Evolutionary conservation across 2,888 invertebrate genomes (phyloP), one percentile per base, ranked within the genome.

Genomic region (Cryptocheilus praepositus): DNA sequence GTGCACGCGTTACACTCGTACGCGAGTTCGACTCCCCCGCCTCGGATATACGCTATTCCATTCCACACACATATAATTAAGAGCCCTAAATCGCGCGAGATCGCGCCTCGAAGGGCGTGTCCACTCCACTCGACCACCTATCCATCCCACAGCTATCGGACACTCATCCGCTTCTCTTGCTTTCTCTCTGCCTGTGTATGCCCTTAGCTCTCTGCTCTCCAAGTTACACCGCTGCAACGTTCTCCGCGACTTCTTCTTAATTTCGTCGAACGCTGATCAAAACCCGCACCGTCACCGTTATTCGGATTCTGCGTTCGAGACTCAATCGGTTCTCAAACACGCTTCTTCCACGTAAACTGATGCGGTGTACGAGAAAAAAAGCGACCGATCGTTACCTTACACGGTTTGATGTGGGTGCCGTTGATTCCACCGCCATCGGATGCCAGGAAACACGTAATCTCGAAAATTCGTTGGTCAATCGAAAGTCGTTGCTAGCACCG

Each of bases 51-150:
- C 77, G 74, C 70, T 77, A 76, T 78, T 80, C 79, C 80, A 73
- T 80, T 81, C 72, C 83, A 74, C 81, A 80, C 84, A 84, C 83
- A 77, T 86, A 83, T 87, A 86, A 86, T 86, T 87, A 83, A 85
- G 85, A 85, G 83, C 81, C 84, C 86, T 86, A 86, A 86, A 87
- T 87, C 85, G 85, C 83, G 83, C 79, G 81, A 81, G 83, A 84
- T 86, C 82, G 81, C 83, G 77, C 80, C 81, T 82, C 75, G 75
- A 77, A 84, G 80, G 81, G 83, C 83, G 83, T 80, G 80, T 67
- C 76, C 75, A 58, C 67, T 65, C 69, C 63, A 54, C 71, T 74
- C 81, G 70, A 77, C 80, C 77, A 76, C 77, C 79, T 80, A 80
- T 80, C 76, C 80, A 71, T 81, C 78, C 76, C 66, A 66, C 52